These are phyloP conservation scores for Dorcus hopei DNA, from an alignment of 2,888 invertebrate species.

Conservation along the genomic window DNA sequence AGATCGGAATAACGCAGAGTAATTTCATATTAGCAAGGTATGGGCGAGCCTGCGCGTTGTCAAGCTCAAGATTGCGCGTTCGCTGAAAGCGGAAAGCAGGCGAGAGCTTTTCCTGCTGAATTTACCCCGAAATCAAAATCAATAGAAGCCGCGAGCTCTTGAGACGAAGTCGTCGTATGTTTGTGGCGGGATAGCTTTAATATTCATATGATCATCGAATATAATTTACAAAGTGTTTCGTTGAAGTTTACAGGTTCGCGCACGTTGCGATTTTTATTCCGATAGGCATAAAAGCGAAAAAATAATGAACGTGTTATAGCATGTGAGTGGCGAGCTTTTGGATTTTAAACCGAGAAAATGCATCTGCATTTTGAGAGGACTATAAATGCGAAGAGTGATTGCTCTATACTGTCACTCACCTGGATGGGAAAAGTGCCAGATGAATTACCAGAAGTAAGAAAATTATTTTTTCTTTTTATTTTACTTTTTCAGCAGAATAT, in stretches of 20 bases:
- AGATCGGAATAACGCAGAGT: neutral
- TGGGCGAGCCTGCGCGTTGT: neutral
- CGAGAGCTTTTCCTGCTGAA: slow-evolving; percentile 29
- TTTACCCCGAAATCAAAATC: slow-evolving; percentile 41
- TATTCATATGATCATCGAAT: neutral
- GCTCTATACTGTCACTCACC: slow-evolving; percentile 88
- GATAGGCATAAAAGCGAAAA: neutral
- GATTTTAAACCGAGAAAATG: slow-evolving; percentile 54
- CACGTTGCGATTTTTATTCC: neutral
- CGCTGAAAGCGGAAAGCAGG: slow-evolving; percentile 27
- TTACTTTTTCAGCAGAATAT: no score
- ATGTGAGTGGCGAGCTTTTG: no score
- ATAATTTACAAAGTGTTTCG: neutral
- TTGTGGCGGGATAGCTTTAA: slow-evolving; percentile 2
- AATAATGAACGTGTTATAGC: neutral
- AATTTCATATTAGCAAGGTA: neutral
- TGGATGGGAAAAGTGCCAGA: slow-evolving; percentile 99
- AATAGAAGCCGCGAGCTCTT: slow-evolving; percentile 38
- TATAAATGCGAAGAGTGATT: slow-evolving; percentile 91
- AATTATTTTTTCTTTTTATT: slow-evolving; percentile 10
- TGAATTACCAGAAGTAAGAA: slow-evolving; percentile 84
- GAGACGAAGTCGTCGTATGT: slow-evolving; percentile 27
- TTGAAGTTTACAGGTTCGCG: neutral
- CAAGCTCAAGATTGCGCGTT: slow-evolving; percentile 17
- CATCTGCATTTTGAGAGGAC: slow-evolving; percentile 95